Conservation (phyloP, 2,797 vertebrate species). For the Tauraco hartlaubi region DNA sequence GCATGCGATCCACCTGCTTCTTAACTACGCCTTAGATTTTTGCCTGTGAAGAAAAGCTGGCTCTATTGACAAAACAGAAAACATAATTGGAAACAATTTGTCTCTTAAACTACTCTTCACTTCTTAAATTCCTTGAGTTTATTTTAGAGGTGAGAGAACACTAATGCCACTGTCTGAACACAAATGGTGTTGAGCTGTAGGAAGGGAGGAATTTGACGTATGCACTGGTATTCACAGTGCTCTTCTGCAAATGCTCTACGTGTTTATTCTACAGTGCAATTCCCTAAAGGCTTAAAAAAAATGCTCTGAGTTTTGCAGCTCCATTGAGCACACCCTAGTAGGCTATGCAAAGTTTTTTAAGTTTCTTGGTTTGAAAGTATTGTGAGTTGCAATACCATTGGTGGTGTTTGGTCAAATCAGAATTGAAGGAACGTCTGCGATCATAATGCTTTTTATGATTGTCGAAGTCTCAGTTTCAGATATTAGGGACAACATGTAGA, state of each 20-base stretch:
- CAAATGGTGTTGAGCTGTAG: neutral
- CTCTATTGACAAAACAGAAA: conserved; percentile 19
- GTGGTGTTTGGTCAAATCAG: accelerated
- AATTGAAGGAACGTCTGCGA: neutral
- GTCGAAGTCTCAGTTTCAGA: neutral
- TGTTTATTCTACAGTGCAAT: neutral
- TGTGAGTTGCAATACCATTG: neutral
- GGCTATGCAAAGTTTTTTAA: neutral
- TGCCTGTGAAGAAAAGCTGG: neutral
- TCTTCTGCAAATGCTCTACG: neutral
- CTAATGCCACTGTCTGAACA: neutral
- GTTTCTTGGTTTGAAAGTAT: neutral
- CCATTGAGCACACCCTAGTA: neutral
- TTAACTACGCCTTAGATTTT: neutral
- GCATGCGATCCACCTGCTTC: neutral
- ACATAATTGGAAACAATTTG: neutral
- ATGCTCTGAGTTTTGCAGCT: neutral
- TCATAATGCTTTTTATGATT: neutral
- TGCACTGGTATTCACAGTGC: neutral
- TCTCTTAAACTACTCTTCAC: neutral
- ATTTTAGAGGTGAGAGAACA: neutral
- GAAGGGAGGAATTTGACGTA: neutral
- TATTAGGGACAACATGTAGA: accelerated
- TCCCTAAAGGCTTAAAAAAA: neutral
- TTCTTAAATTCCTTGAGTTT: neutral